Evolutionary conservation across 2,888 invertebrate species (phyloP), one percentile per base, ranked within the genome.

Genomic region (Boloria selene): DNA sequence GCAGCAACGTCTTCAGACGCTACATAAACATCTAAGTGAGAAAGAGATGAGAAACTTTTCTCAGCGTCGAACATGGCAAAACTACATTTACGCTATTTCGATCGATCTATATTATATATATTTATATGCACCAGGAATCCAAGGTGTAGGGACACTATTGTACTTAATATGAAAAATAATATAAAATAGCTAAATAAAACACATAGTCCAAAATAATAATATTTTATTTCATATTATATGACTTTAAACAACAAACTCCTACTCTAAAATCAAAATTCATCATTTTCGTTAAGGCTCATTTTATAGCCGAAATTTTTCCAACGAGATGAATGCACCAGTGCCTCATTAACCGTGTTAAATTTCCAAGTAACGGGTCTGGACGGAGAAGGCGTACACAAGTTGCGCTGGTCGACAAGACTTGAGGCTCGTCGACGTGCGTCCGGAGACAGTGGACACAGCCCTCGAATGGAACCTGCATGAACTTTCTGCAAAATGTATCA

Each of bases 61-160:
- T 77, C 76, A 77, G 77, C 79, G 79, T 74, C 74, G 61, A 47
- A 65, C 61, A 73, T 68, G 72, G 74, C 77, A 80, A 86, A 86
- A 89, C 84, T 90, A 88, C 90, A 89, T 90, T 87, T 89, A 89
- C 88, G 85, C 90, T 92, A 92, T 92, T 91, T 92, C 85, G 83
- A 92, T 89, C 89, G 75, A 85, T 85, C 81, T 81, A 77, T 83
- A 80, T 75, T 77, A 80, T 77, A 75, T 72, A 73, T 76, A 78
- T 77, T 75, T 73, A 73, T 76, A 78, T 62, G 54, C 70, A 17
- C 74, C 77, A 74, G 74, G 79, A 76, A 81, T 83, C 79, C 78
- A 81, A 87, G 80, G 80, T 85, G 80, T 83, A 75, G 69, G 67
- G 68, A 69, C 70, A 72, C 54, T 59, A 52, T 73, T 73, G 72